Conservation (phyloP, 2,888 invertebrate genomes). For the Heliconius aoede region DNA sequence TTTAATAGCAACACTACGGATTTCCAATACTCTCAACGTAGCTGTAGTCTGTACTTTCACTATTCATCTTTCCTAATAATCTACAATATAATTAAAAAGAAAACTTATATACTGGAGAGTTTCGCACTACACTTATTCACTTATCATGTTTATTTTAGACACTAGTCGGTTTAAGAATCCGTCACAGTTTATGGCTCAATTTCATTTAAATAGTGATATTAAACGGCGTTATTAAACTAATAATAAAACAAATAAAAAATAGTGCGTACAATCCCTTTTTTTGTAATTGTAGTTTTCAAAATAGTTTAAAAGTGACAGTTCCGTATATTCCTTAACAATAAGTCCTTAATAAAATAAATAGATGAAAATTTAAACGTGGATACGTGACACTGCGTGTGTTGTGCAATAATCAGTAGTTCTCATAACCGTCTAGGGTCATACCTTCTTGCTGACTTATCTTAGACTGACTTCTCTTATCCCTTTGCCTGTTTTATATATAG, state of each 20-base stretch:
- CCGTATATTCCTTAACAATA: conserved; percentile 41
- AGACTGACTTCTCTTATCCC: conserved; percentile 37
- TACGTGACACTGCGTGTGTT: conserved; percentile 80
- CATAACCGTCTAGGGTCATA: conserved; percentile 63
- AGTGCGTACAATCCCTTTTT: conserved; percentile 11
- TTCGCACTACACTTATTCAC: conserved; percentile 22
- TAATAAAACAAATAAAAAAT: conserved; percentile 28
- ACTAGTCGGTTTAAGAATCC: conserved; percentile 15
- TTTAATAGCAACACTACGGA: conserved; percentile 38
- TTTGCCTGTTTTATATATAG: conserved; percentile 39
- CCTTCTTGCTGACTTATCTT: conserved; percentile 74
- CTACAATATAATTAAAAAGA: conserved; percentile 16
- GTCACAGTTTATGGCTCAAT: conserved; percentile 28
- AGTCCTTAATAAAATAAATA: conserved; percentile 44
- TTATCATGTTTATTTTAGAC: neutral
- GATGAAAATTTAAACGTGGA: conserved; percentile 57
- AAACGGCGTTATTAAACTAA: conserved; percentile 16
- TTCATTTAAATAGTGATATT: conserved; percentile 10
- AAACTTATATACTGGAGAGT: conserved; percentile 32
- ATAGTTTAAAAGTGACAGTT: conserved; percentile 36
- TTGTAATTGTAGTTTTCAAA: conserved; percentile 22
- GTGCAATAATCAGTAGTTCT: conserved; percentile 79
- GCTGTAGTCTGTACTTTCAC: conserved; percentile 31
- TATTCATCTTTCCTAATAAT: conserved; percentile 28
- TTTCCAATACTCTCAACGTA: conserved; percentile 33